Evolutionary conservation across 1,140 invertebrate species (phyloP).

Genomic region (Drosophila sproati): DNA sequence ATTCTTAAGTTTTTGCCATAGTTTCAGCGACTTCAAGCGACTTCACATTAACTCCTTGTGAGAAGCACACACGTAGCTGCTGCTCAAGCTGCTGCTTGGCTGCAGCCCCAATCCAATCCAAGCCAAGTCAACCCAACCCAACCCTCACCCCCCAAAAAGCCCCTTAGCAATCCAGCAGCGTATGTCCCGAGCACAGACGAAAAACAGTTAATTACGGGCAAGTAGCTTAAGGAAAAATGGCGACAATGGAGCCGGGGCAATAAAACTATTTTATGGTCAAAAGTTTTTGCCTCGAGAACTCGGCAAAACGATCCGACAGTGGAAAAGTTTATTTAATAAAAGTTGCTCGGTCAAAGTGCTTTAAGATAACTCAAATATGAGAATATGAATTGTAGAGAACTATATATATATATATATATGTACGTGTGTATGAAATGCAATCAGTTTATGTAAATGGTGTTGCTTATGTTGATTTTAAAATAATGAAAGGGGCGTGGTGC

Average conservation of each 20-base stretch:
- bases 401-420: neutral
- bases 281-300: constrained; percentile 41
- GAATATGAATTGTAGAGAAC: too few relatives aligned
- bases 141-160: neutral
- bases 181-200: constrained; percentile 44
- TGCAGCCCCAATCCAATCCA: neutral
- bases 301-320: constrained; percentile 3
- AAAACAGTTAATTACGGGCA: constrained; percentile 80
- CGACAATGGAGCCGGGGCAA: constrained; percentile 59
- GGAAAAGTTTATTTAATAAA: constrained; percentile 70
- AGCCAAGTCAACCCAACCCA: neutral
- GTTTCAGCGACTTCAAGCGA: constrained; percentile 46
- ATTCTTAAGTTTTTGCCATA: constrained; percentile 52
- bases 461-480: constrained; percentile 69
- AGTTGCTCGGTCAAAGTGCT: constrained; percentile 48
- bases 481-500: constrained; percentile 63
- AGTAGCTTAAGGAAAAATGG: constrained; percentile 67
- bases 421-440: constrained; percentile 46
- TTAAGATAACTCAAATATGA: constrained; percentile 61
- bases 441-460: constrained; percentile 75
- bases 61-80: constrained; percentile 58
- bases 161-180: neutral
- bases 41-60: constrained; percentile 63
- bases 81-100: constrained; percentile 33
- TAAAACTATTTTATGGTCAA: constrained; percentile 79